Evolutionary conservation across 1,140 invertebrate genomes (phyloP), one percentile per base, ranked within the genome.

Genomic region (Zaprionus tsacasi): DNA sequence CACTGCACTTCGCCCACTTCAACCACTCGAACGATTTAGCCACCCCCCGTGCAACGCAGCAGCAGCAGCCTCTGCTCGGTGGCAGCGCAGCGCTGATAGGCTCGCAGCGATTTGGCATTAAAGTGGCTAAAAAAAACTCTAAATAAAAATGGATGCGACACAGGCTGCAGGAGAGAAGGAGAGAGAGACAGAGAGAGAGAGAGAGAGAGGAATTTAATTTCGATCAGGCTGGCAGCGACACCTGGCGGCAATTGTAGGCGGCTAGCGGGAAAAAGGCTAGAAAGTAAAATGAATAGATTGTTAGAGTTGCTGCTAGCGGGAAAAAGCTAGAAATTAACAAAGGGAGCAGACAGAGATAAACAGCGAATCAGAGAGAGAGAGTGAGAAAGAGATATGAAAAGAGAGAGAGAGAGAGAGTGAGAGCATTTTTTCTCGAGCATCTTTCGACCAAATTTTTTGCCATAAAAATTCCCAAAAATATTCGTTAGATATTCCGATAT

Each of bases 171-270:
- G 10, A 52, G 3, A 52, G 21, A 52, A 10, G 12, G 21, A 13
- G 10, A 13, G 21, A 7, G 13, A 13, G 4, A 38, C 0, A 6
- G 21, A 52, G 4, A 12, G 6, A 10, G 36, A 55, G 52, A 52
- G 58, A 66, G 48, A 10, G 3, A 43, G 36, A 36, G 86, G 86
- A 92, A 91, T 92, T 91, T 91, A 89, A 92, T 92, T 92, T 92
- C 91, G 91, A 91, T 89, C 88, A 89, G 91, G 91, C 90, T 91
- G 91, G 40, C n/a, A 45, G 40, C 40, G 40, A 15, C 40, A 45
- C 40, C 40, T 45, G 40, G 40, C 7, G 40, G 40, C 6, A n/a
- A 45, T 10, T 45, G 40, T 45, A 15, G n/a, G 7, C 40, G 2
- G n/a, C 15, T 45, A n/a, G n/a, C 40, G n/a, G 40, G 8, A 45